These are phyloP conservation scores for Stylophora pistillata DNA, from an alignment of 64 coral and sea anemone species.

Conservation along the genomic window DNA sequence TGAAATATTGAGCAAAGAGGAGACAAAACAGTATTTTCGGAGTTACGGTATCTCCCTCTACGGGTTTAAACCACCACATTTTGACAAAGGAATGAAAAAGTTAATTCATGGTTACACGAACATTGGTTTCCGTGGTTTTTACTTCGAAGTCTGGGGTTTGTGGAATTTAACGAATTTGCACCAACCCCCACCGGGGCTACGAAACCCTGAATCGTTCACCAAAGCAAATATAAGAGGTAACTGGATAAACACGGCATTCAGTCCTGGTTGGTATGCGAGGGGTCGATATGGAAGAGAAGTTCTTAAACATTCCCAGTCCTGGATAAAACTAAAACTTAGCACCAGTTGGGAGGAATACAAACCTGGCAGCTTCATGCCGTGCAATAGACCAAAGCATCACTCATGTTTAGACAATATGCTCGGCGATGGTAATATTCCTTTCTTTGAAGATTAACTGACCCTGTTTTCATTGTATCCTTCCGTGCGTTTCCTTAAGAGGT, in stretches of 20 bases:
- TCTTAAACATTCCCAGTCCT: constrained; percentile 59
- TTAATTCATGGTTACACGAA: not conserved
- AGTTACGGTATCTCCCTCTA: not conserved
- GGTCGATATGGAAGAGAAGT: constrained; percentile 39
- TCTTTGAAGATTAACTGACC: constrained; percentile 36
- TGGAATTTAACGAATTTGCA: not conserved
- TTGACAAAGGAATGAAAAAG: not conserved
- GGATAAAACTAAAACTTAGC: not conserved
- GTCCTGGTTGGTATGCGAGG: constrained; percentile 48
- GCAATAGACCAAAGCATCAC: constrained; percentile 35
- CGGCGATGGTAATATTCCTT: constrained; percentile 53
- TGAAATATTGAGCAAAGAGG: not conserved
- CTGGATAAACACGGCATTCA: constrained; percentile 20
- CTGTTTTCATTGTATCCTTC: too few relatives aligned
- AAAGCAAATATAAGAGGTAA: constrained; percentile 29
- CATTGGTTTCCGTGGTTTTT: not conserved
- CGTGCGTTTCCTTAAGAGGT: too few relatives aligned
- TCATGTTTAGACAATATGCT: constrained; percentile 36
- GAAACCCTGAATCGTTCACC: not conserved
- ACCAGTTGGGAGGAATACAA: constrained; percentile 18
- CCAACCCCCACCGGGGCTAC: constrained; percentile 23
- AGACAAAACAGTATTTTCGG: constrained; percentile 36
- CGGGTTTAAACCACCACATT: not conserved
- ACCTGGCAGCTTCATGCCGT: constrained; percentile 12
- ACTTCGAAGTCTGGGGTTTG: constrained; percentile 33